Evolutionary conservation across 1,140 invertebrate genomes (phyloP).

Genomic region (Epicauta chinensis): DNA sequence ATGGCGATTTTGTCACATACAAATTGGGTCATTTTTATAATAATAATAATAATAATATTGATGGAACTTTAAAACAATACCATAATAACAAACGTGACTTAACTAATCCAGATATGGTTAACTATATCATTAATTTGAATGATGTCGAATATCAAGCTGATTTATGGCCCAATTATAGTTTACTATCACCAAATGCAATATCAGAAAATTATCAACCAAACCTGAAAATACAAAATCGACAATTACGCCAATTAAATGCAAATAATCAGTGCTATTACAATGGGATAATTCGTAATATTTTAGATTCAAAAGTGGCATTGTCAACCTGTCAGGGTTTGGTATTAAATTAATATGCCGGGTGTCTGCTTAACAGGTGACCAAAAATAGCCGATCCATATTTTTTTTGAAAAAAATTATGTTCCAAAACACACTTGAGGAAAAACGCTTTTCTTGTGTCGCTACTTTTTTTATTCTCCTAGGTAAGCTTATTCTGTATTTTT

Average conservation of each 20-base stretch:
- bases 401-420: no score
- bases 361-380: no score
- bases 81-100: constrained; percentile 14
- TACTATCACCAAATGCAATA: constrained; percentile 51
- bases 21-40: constrained; percentile 44
- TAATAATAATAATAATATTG: no score
- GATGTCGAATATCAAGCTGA: constrained; percentile 46
- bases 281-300: constrained; percentile 47
- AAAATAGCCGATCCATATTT: no score
- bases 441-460: no score
- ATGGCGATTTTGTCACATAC: constrained; percentile 46
- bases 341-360: constrained; percentile 15
- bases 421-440: no score
- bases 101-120: constrained; percentile 39
- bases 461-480: no score
- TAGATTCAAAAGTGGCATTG: constrained; percentile 49
- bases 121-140: constrained; percentile 47
- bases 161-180: constrained; percentile 49
- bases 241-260: constrained; percentile 23
- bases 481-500: no score
- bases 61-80: constrained; percentile 34
- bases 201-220: constrained; percentile 46
- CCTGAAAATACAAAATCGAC: constrained; percentile 17
- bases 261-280: constrained; percentile 51
- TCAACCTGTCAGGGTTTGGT: constrained; percentile 59